phyloP scores from a whole-genome alignment of 53 echinoderm and acorn worm species.

The Temnopleurus reevesii region DNA sequence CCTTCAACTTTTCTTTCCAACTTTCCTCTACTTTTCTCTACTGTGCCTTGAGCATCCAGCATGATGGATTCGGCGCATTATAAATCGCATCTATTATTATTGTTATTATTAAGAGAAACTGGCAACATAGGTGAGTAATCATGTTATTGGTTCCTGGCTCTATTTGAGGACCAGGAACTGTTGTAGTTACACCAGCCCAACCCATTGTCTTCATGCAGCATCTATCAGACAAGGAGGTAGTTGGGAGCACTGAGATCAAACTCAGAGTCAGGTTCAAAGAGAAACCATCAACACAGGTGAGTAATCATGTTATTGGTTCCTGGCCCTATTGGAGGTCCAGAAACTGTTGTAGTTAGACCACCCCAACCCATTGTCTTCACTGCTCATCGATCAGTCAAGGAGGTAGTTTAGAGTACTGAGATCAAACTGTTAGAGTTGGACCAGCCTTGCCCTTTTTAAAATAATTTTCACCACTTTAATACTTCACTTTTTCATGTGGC shows the following conservation, averaged over 20 bases:
- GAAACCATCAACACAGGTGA: constrained; percentile 59
- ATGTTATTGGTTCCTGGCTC: neutral
- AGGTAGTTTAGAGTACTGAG: constrained; percentile 54
- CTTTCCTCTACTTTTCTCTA: too few species aligned
- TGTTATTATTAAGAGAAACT: too few species aligned
- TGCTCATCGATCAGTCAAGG: neutral
- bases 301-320: too few species aligned
- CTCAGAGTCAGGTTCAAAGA: constrained; percentile 63
- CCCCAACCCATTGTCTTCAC: neutral
- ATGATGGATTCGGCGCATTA: too few species aligned
- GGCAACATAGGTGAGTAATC: too few species aligned
- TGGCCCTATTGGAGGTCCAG: neutral
- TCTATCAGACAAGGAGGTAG: constrained; percentile 22
- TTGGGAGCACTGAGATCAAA: constrained; percentile 62
- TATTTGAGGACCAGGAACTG: neutral
- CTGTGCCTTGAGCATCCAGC: too few species aligned
- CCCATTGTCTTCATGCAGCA: neutral
- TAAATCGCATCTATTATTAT: too few species aligned
- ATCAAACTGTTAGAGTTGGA: too few species aligned
- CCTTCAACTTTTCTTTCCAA: too few species aligned
- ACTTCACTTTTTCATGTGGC: too few species aligned
- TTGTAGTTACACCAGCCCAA: constrained; percentile 9
- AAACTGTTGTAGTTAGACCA: neutral
- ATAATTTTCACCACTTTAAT: too few species aligned
- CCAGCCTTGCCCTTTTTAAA: too few species aligned